phyloP scores from a whole-genome alignment of 2,888 invertebrate species.

The Alcis repandata region DNA sequence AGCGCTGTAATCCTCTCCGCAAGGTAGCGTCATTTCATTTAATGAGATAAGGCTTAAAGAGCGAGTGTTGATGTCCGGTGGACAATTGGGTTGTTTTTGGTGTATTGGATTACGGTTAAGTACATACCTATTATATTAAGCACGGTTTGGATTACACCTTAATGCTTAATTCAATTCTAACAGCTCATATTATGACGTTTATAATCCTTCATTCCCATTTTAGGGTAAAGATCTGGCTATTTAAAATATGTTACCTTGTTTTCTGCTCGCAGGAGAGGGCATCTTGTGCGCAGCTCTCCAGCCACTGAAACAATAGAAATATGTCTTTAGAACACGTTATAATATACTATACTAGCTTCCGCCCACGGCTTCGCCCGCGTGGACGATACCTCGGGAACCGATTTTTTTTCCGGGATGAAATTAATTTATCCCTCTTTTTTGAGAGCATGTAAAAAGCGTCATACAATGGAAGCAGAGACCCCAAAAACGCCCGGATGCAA shows the following conservation, averaged over 20 bases:
- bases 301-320: slow-evolving; percentile 46
- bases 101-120: not conserved
- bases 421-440: too few relatives aligned
- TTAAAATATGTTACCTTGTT: slow-evolving; percentile 53
- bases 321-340: not conserved
- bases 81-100: slow-evolving; percentile 13
- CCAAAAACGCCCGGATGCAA: too few relatives aligned
- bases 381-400: too few relatives aligned
- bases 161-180: not conserved
- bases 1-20: slow-evolving; percentile 1
- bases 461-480: too few relatives aligned
- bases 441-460: too few relatives aligned
- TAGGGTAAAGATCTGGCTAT: not conserved
- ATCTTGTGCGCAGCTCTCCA: slow-evolving; percentile 50
- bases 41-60: not conserved
- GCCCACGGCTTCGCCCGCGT: too few relatives aligned
- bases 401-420: too few relatives aligned
- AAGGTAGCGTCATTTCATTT: slow-evolving; percentile 6
- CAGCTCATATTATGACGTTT: not conserved
- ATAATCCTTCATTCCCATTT: not conserved
- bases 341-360: too few relatives aligned
- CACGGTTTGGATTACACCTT: too few relatives aligned
- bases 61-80: slow-evolving; percentile 17
- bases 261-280: slow-evolving; percentile 61
- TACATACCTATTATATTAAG: too few relatives aligned